A percentile compares a stretch with the other conserved stretches of the same genome.
Evolutionary conservation across 2,113 vertebrate genomes (phyloP).

Genomic region (Chlorodrepanis virens): DNA sequence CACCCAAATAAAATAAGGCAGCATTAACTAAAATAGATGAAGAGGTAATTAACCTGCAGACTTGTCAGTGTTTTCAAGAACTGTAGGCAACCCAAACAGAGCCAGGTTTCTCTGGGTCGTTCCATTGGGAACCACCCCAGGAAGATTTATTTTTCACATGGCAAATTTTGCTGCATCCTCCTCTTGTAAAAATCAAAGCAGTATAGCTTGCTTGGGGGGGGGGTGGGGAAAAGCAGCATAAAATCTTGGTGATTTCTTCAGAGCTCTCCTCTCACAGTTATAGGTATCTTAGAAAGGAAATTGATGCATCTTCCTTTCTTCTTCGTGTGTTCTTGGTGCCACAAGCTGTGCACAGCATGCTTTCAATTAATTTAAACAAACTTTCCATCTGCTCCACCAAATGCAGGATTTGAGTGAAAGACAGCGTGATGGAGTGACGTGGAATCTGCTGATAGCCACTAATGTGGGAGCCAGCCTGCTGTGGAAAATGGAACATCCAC

Average conservation of each 20-base stretch:
- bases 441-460: constrained; percentile 49
- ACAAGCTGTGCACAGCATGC: constrained; percentile 71
- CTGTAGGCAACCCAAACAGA: background rate
- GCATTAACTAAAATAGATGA: background rate
- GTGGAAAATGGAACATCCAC: constrained; percentile 48
- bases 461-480: constrained; percentile 60
- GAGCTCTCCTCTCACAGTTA: constrained; percentile 13
- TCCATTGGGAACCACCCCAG: background rate
- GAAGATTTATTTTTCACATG: background rate
- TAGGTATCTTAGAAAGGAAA: constrained; percentile 59
- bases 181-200: constrained; percentile 14
- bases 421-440: constrained; percentile 62
- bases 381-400: constrained; percentile 73
- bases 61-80: background rate
- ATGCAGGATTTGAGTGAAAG: constrained; percentile 68
- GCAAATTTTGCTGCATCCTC: background rate
- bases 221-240: background rate
- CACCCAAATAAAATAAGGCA: background rate
- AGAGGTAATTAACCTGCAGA: background rate
- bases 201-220: background rate
- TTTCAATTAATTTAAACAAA: constrained; percentile 78
- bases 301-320: constrained; percentile 55
- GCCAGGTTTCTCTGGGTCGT: background rate
- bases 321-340: constrained; percentile 47
- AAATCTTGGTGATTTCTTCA: constrained; percentile 7